Conservation (phyloP, 2,888 invertebrate species). For the Endomychus coccineus region DNA sequence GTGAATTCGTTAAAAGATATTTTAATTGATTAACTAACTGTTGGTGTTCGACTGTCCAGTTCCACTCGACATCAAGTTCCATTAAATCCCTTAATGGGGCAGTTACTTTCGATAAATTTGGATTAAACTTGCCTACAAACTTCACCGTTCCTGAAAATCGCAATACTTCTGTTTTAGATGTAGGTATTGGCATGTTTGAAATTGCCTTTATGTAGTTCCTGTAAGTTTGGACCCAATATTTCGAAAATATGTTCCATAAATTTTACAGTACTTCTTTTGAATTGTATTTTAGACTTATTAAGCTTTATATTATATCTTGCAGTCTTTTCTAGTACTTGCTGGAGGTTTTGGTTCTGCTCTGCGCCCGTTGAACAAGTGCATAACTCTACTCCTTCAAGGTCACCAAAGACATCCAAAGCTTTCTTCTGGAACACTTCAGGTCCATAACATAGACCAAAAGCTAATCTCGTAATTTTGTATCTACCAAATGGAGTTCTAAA, state of each 20-base stretch:
- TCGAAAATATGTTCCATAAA: constrained; percentile 19
- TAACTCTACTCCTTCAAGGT: too few species aligned
- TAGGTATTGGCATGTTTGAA: constrained; percentile 17
- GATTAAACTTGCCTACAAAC: constrained; percentile 11
- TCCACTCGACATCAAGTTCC: constrained; percentile 6
- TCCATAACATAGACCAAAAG: constrained; percentile 10
- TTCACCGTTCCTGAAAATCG: constrained; percentile 23
- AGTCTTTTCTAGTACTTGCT: constrained; percentile 18
- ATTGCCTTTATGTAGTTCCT: constrained; percentile 20
- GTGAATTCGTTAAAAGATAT: constrained; percentile 7
- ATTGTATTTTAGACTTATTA: constrained; percentile 22
- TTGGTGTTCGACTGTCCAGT: constrained; percentile 10
- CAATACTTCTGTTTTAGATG: constrained; percentile 18
- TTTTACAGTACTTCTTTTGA: constrained; percentile 16
- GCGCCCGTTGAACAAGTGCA: too few species aligned
- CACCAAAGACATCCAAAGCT: constrained; percentile 5
- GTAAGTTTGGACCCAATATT: constrained; percentile 17
- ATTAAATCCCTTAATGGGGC: constrained; percentile 9
- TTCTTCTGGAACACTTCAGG: constrained; percentile 13
- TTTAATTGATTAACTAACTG: constrained; percentile 11
- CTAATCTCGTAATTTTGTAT: constrained; percentile 12
- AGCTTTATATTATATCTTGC: constrained; percentile 19
- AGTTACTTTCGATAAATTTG: constrained; percentile 8
- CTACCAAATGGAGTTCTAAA: constrained; percentile 13
- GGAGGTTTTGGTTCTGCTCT: too few species aligned